Conservation (phyloP, 2,113 vertebrate genomes). For the Sebastes fasciatus region DNA sequence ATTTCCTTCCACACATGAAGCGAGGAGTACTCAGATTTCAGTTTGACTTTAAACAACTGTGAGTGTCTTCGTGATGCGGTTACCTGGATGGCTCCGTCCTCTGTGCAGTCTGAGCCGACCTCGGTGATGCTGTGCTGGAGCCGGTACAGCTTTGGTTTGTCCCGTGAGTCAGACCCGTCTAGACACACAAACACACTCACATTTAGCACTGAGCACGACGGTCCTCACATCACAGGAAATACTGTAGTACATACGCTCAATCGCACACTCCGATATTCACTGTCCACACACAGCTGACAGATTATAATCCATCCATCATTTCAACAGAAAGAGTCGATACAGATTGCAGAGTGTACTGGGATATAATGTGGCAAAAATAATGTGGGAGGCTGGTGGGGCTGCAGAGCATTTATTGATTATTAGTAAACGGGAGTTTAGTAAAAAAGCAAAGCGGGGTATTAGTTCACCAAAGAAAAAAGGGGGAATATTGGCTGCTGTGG, state of each 20-base stretch:
- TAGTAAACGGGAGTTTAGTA: conserved; percentile 74
- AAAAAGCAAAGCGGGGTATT: conserved; percentile 70
- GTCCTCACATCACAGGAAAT: not conserved
- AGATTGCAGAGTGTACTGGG: not conserved
- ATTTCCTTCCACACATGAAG: not conserved
- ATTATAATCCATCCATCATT: not conserved
- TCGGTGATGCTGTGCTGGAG: conserved; percentile 97
- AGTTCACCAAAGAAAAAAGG: conserved; percentile 41
- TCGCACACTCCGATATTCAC: not conserved
- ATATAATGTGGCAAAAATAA: not conserved
- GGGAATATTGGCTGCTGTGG: conserved; percentile 5
- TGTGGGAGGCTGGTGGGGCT: conserved; percentile 11
- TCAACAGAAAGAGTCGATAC: not conserved
- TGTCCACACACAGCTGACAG: not conserved
- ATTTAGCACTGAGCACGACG: conserved; percentile 12
- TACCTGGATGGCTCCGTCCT: conserved; percentile 97
- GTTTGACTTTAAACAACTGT: not conserved
- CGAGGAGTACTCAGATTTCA: not conserved
- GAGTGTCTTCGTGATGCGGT: not conserved
- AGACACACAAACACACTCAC: conserved; percentile 25
- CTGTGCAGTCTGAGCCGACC: conserved; percentile 94
- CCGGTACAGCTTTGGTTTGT: conserved; percentile 98
- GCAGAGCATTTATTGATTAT: conserved; percentile 41
- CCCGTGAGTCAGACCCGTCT: conserved; percentile 98
- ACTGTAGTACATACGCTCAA: not conserved